These are phyloP conservation scores for Cyphomyrus discorhynchus DNA, from an alignment of 2,113 vertebrate genomes.

Conservation along the genomic window DNA sequence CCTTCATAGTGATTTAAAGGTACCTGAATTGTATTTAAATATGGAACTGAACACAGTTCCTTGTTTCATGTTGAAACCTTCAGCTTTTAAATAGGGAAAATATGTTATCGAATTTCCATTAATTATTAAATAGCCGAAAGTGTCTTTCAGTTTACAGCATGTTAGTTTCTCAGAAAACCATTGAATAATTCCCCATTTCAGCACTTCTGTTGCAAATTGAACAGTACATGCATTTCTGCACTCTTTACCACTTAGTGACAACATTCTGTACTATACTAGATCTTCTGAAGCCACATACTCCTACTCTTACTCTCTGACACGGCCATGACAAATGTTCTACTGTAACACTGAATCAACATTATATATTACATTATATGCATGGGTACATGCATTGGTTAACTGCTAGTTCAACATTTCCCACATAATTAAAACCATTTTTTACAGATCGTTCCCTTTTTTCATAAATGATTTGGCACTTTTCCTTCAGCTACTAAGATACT, in stretches of 20 bases:
- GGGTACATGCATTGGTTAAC: neutral
- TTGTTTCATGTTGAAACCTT: neutral
- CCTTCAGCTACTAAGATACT: neutral
- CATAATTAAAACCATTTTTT: neutral
- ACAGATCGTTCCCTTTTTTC: neutral
- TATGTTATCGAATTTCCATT: neutral
- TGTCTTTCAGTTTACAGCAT: neutral
- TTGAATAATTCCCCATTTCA: neutral
- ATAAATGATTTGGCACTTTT: neutral
- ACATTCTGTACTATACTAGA: neutral
- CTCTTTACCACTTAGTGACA: neutral
- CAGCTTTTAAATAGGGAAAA: neutral
- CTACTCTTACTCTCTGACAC: neutral
- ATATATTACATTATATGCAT: neutral
- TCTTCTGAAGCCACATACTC: neutral
- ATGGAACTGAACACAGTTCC: neutral
- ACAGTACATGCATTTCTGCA: neutral
- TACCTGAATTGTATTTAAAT: neutral
- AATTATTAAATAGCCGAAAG: neutral
- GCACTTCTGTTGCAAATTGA: neutral
- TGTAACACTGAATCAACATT: neutral
- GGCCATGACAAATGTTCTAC: neutral
- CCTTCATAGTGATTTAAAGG: neutral
- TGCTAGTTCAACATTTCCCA: neutral
- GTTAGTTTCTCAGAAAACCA: neutral